phyloP scores from a whole-genome alignment of 2,888 invertebrate species.

The Drosophila anomelani region DNA sequence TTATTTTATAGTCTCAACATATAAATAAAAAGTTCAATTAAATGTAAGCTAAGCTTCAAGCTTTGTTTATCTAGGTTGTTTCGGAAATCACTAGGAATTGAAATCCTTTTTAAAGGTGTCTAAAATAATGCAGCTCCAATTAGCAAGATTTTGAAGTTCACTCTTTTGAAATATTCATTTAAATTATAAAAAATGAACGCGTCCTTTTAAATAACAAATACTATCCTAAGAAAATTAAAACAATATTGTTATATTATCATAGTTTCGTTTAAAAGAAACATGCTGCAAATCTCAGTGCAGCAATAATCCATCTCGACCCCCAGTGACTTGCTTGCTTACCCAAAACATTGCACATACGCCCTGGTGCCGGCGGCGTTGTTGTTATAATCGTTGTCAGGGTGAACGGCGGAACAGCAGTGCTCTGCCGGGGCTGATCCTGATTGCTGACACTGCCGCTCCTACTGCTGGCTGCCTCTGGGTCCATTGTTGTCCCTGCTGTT shows the following conservation, averaged over 20 bases:
- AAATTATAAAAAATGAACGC: background rate
- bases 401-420: constrained; percentile 55
- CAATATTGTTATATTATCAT: too few relatives aligned
- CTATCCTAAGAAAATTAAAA: background rate
- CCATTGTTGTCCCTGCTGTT: constrained; percentile 49
- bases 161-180: too few relatives aligned
- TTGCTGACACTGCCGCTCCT: constrained; percentile 57
- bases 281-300: constrained; percentile 14
- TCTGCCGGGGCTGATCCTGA: constrained; percentile 41
- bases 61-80: too few relatives aligned
- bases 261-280: background rate
- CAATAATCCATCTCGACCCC: constrained; percentile 3
- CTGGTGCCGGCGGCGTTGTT: constrained; percentile 64
- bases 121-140: too few relatives aligned
- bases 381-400: constrained; percentile 72
- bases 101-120: too few relatives aligned
- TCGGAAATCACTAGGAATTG: too few relatives aligned
- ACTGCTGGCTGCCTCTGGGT: constrained; percentile 45
- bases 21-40: background rate
- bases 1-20: background rate
- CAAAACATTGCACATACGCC: constrained; percentile 73
- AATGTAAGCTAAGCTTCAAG: background rate
- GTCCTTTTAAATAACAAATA: too few relatives aligned
- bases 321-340: constrained; percentile 57
- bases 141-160: too few relatives aligned